Evolutionary conservation across 64 coral and sea anemone genomes (phyloP), one percentile per base, ranked within the genome.

Genomic region (Acropora tenuis): DNA sequence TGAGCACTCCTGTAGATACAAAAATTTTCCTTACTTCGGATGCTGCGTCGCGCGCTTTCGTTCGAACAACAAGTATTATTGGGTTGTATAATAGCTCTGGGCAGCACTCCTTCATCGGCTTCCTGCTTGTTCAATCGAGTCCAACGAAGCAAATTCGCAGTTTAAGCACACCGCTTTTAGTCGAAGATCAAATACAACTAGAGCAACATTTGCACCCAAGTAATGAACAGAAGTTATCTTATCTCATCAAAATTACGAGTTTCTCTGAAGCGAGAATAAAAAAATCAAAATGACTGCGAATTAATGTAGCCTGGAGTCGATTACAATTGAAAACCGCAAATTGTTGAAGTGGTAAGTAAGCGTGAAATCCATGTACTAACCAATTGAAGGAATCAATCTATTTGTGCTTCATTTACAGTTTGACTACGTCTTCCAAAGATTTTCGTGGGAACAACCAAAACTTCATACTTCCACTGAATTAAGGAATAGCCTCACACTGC

Each of bases 151-250:
- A 13, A 63, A 13, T 13, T 63, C 10, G 13, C 11, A 63, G 16
- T 10, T 30, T 30, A 30, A 30, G 30, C 30, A 8, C 60, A 63
- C 60, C 11, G 60, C 13, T 63, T 13, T 15, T 55, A 12, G 11
- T 13, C 13, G 11, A 10, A 63, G 60, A 78, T 50, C 48, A 80
- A 43, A 80, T 41, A 30, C 49, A 40, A 3, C 19, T 41, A 80
- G n/a, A 40, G 42, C 5, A 80, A 40, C 50, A 80, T 18, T 83
- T 45, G 6, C 6, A 13, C 20, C 0, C 43, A 66, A 82, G 47
- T 18, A 15, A 41, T 83, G 67, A 83, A 66, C 57, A 40, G 40
- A 44, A 66, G 6, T 66, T 83, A 83, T 83, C 59, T 83, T 83
- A 83, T 67, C 57, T 66, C 57, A 66, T 47, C 80, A 47, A 67